A percentile compares a stretch with the other conserved stretches of the same genome.
phyloP scores from a whole-genome alignment of 2,797 vertebrate species.

The Psittacula echo region DNA sequence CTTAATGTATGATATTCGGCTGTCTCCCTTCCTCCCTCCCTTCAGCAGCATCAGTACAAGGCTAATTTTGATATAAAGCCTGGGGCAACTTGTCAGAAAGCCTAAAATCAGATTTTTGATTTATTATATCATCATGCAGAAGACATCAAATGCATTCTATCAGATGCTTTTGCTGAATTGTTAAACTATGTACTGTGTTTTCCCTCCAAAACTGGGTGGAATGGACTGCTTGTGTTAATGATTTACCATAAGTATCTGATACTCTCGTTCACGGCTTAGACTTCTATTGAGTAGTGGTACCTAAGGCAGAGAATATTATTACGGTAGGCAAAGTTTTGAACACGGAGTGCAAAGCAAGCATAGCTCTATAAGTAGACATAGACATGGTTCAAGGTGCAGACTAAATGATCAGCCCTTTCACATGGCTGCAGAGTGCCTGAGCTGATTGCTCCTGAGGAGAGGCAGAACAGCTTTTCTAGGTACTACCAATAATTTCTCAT shows the following conservation, averaged over 20 bases:
- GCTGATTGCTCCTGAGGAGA: neutral
- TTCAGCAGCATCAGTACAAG: slow-evolving; percentile 50
- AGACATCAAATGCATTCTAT: slow-evolving; percentile 55
- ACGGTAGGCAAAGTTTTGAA: neutral
- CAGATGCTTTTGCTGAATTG: neutral
- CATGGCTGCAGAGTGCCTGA: neutral
- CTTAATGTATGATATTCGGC: slow-evolving; percentile 15
- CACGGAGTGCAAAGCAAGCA: neutral
- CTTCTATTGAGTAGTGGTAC: neutral
- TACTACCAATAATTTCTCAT: neutral
- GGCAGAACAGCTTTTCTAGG: neutral
- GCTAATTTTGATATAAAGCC: slow-evolving; percentile 69
- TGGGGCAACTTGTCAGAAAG: slow-evolving; percentile 64
- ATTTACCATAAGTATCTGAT: neutral
- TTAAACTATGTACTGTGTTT: neutral
- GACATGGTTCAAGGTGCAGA: neutral
- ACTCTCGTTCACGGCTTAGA: neutral
- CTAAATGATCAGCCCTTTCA: neutral
- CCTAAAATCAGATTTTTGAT: slow-evolving; percentile 65
- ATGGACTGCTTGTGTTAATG: neutral
- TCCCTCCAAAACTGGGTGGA: neutral
- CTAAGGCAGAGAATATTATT: neutral
- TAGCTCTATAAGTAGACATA: neutral
- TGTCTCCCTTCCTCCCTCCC: slow-evolving; percentile 48
- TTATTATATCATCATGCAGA: slow-evolving; percentile 54